Percentiles rank a stretch among this genome's conserved stretches.
These are phyloP conservation scores for Hylomyscus alleni DNA, from an alignment of 2,797 vertebrate species.

Conservation along the genomic window DNA sequence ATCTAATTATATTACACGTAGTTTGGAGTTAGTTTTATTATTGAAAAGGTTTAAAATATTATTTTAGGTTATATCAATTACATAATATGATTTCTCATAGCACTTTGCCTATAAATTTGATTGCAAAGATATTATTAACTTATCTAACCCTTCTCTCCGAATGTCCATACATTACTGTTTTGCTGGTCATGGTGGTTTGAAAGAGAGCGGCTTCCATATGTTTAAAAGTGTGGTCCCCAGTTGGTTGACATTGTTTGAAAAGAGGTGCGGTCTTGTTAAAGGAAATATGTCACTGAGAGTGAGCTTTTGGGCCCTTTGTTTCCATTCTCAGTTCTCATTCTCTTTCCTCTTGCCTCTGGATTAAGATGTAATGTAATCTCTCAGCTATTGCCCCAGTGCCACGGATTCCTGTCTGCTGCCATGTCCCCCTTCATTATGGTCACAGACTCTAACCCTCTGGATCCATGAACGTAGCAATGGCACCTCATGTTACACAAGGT, in stretches of 20 bases:
- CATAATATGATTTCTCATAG: slow-evolving; percentile 43
- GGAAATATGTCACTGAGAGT: background rate
- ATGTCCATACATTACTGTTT: background rate
- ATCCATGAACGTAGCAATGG: background rate
- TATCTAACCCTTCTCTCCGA: background rate
- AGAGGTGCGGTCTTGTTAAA: background rate
- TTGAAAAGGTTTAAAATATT: slow-evolving; percentile 35
- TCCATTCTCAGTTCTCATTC: background rate
- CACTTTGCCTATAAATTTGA: background rate
- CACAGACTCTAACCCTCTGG: too few species aligned
- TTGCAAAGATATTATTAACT: slow-evolving; percentile 37
- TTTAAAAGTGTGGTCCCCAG: background rate
- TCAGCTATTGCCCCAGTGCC: background rate
- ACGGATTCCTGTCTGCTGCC: background rate
- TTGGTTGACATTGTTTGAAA: background rate
- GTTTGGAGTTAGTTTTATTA: background rate
- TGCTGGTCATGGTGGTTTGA: background rate
- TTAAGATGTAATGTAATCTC: background rate
- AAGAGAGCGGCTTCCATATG: background rate
- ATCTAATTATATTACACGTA: background rate
- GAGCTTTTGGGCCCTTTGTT: background rate
- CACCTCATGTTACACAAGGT: background rate
- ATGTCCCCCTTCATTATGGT: too few species aligned
- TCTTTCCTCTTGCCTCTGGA: background rate
- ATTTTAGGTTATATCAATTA: slow-evolving; percentile 31